Evolutionary conservation across 1,140 invertebrate species (phyloP), one percentile per base, ranked within the genome.

Genomic region (Caenorhabditis inopinata): DNA sequence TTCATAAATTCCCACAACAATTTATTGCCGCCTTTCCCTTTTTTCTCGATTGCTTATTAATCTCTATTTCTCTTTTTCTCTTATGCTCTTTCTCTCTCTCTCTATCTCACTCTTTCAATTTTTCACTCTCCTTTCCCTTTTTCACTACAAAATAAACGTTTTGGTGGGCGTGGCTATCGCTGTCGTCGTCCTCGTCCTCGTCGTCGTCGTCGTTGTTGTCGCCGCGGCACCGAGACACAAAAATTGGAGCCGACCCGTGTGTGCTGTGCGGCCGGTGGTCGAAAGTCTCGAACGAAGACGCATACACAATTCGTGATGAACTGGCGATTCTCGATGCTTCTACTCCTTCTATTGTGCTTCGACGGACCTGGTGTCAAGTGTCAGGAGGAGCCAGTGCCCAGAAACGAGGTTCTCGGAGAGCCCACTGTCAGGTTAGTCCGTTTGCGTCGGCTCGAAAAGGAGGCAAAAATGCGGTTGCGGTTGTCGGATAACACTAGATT

Each of bases 351-450:
- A 68, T 68, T 68, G n/a, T 68, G 58, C 38, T 68, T 68, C 32
- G 58, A 68, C 27, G 58, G 58, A 68, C 58, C 58, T 38, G 58
- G 58, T 68, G 21, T 68, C 32, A 38, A 42, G 25, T 68, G 58
- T 68, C 58, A 68, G 38, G 58, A 38, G 38, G 58, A 68, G 18
- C 5, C 58, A 68, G 1, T 38, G n/a, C 58, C 58, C 2, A 68
- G 58, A 42, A 68, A 68, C 12, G 58, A 68, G 58, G 58, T 68
- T 68, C n/a, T 68, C 12, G 58, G 58, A 42, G 58, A 68, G n/a
- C 58, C 58, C 21, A 68, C 58, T 21, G 58, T 68, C 16, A 68
- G 58, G 58, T 68, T 68, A 68, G 58, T 68, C n/a, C n/a, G 4
- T 68, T 38, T 68, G 12, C 9, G 14, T 29, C 11, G 12, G 11